Base-by-base conservation (phyloP, 2,888 invertebrate species). In the Drosophila parthenogenetica region DNA sequence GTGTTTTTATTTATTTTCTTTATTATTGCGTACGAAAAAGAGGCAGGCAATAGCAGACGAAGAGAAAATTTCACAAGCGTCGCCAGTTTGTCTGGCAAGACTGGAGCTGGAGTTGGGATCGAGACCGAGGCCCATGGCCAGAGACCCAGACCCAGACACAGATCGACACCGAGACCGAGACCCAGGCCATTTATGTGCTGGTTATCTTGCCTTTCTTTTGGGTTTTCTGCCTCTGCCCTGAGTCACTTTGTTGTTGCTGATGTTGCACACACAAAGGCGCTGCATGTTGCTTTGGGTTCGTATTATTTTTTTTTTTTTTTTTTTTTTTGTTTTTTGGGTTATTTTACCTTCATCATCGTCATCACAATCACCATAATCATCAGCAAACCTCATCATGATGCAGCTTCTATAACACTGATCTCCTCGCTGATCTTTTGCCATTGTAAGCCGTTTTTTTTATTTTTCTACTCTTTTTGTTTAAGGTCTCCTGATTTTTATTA, bases 51-150 rank as follows among this genome's bases (percentile, higher is more conserved):
- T 62, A 66, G 75, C 68, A 69, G 75, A 66, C 77, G 65, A 67
- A 53, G 62, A 77, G 79, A 79, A 86, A 90, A 87, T 90, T 90
- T 90, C 90, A 86, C 90, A 90, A 87, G 90, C 90, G 90, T 90
- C 90, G 90, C 90, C 90, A 90, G 87, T 77, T 76, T 90, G 90
- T 90, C 90, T 90, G 90, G 90, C 89, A 73, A 77, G 88, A 13
- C 17, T 22, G 48, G 43, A 42, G 42, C n/a, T 37, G 43, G 46
- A 22, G 13, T 17, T 39, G 49, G 35, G 45, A 42, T 51, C 19
- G 69, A 42, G 40, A 65, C 35, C n/a, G 69, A 29, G 45, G 50
- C 50, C 40, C 19, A 29, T 29, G 29, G 29, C 29, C 29, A 29
- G 8, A 59, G 59, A 59, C 46, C 14, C 32, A 72, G 51, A 43